phyloP scores from a whole-genome alignment of 2,113 vertebrate species.

The Donacobius atricapilla region DNA sequence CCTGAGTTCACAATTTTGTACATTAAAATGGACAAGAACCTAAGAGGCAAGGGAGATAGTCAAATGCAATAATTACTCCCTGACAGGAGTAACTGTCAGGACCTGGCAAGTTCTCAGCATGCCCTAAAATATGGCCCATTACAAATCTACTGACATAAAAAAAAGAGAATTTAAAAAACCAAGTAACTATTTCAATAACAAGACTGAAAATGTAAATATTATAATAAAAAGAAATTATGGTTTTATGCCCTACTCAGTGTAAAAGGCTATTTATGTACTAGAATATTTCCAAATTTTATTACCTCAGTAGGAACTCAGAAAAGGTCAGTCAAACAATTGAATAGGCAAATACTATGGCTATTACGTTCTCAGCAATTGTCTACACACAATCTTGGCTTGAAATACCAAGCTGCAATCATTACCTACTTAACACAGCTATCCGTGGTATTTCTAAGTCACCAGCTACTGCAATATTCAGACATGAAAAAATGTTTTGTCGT shows the following conservation, averaged over 20 bases:
- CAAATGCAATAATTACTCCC: neutral
- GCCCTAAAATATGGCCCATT: neutral
- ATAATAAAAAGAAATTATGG: neutral
- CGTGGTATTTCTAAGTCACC: constrained; percentile 18
- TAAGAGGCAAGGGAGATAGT: neutral
- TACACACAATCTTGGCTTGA: neutral
- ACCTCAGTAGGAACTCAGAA: neutral
- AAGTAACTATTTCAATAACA: neutral
- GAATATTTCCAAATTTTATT: constrained; percentile 3
- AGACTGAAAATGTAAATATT: neutral
- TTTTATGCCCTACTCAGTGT: neutral
- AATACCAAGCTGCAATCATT: constrained; percentile 25
- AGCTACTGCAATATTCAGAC: constrained; percentile 37
- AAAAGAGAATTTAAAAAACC: neutral
- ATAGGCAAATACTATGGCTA: neutral
- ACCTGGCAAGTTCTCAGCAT: neutral
- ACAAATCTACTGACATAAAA: neutral
- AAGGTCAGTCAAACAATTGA: neutral
- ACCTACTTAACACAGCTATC: constrained; percentile 41
- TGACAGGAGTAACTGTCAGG: neutral
- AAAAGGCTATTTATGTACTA: constrained; percentile 8
- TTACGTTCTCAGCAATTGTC: neutral
- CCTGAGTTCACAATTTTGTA: neutral
- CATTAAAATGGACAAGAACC: neutral
- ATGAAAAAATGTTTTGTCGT: constrained; percentile 43